Conservation (phyloP, 1,140 invertebrate genomes). For the Eumaeus atala region DNA sequence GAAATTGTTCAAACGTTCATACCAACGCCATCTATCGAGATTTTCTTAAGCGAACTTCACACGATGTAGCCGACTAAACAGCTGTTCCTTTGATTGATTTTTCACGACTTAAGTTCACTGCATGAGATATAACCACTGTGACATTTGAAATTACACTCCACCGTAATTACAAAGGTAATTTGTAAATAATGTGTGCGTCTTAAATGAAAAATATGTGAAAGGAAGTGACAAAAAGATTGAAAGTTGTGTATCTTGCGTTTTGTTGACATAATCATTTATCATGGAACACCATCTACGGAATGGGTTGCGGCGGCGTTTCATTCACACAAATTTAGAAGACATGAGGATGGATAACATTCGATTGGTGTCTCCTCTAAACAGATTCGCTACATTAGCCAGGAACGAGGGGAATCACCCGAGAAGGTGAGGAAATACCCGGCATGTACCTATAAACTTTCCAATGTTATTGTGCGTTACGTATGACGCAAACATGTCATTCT, state of each 20-base stretch:
- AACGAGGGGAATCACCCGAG: constrained; percentile 45
- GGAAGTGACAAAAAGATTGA: too few relatives aligned
- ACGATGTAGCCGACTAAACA: constrained; percentile 25
- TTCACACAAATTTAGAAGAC: constrained; percentile 49
- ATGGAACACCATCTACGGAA: constrained; percentile 42
- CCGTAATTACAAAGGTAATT: too few relatives aligned
- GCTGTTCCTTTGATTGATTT: constrained; percentile 60
- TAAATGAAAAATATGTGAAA: too few relatives aligned
- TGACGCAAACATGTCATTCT: too few relatives aligned
- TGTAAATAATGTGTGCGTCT: too few relatives aligned
- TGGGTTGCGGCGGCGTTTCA: constrained; percentile 51
- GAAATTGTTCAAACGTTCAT: background rate
- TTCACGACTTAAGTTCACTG: constrained; percentile 46
- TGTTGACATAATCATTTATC: constrained; percentile 9
- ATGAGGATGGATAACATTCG: constrained; percentile 54
- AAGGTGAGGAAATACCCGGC: constrained; percentile 36
- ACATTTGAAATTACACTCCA: background rate
- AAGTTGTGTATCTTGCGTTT: too few relatives aligned
- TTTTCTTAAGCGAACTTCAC: background rate
- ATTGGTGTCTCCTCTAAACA: constrained; percentile 57
- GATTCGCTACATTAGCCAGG: constrained; percentile 53
- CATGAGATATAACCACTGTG: constrained; percentile 28
- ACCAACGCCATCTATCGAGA: constrained; percentile 31
- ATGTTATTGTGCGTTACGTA: too few relatives aligned
- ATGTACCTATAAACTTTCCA: constrained; percentile 10